Base-by-base conservation (phyloP, 2,113 vertebrate genomes). In the Anarhynchus alexandrinus region DNA sequence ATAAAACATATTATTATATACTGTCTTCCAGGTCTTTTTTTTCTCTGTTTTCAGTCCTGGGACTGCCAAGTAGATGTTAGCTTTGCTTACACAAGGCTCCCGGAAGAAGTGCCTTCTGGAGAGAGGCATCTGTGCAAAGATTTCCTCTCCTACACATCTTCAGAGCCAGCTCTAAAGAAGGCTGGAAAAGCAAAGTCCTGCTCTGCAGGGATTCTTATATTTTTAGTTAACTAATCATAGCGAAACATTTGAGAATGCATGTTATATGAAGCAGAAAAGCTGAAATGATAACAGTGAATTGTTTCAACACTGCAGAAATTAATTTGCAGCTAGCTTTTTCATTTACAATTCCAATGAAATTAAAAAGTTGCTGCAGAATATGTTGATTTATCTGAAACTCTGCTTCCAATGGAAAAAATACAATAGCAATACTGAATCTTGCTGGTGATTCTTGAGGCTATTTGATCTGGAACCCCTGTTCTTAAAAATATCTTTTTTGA, bases 321-420 rank as follows among this genome's bases (percentile, higher is more conserved):
- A 91, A 93, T 90, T 95, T 87, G 40, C 71, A 85, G 84, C 34
- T 94, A 88, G 66, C 51, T 86, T 88, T 87, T 90, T 4, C 79
- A 93, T 96, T 92, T 73, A 82, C 43, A 91, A 61, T 61, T 86
- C 45, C 54, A 88, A 76, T 90, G 58, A 86, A 82, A 94, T 86
- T 77, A 92, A 62, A 54, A 90, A 86, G 32, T 70, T 91, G 19
- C 66, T 69, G 16, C 11, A 45, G 77, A 91, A 82, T 70, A 90
- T 80, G 94, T 90, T 72, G 61, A 49, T 91, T 85, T 82, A 21
- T 45, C 62, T 57, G 27, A 85, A 91, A 47, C 38, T 79, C 30
- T 67, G 6, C 10, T 95, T 89, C 26, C 13, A 21, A 6, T 12
- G 40, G 32, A 47, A 62, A 93, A 86, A 85, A 71, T 47, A n/a